Conservation (phyloP, 1,140 invertebrate species). For the Tenebrio molitor region DNA sequence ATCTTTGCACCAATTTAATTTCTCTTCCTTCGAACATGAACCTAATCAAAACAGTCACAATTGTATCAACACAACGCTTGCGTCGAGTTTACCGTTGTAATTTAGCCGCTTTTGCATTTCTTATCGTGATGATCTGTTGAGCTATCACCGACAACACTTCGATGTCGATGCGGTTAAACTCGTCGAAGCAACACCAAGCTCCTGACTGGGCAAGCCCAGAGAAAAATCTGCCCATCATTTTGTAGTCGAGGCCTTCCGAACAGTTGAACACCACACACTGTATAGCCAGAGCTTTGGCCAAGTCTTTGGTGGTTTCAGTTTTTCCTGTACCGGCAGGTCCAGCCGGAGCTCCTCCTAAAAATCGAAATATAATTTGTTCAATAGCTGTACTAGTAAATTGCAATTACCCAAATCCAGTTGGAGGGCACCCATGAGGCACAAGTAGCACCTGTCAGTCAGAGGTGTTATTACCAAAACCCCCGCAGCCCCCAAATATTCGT, state of each 20-base stretch:
- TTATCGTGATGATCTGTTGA: conserved; percentile 84
- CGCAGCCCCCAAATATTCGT: conserved; percentile 92
- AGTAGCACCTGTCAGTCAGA: conserved; percentile 88
- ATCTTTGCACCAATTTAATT: conserved; percentile 86
- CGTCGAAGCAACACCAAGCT: conserved; percentile 94
- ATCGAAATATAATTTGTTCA: neutral
- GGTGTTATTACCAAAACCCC: conserved; percentile 86
- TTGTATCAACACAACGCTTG: no score
- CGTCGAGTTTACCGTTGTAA: no score
- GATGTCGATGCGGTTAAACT: conserved; percentile 93
- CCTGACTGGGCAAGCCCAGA: conserved; percentile 89
- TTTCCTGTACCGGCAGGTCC: conserved; percentile 95
- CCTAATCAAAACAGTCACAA: no score
- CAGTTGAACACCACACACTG: conserved; percentile 95
- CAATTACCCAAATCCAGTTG: conserved; percentile 81
- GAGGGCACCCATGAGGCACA: conserved; percentile 89
- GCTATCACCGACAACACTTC: conserved; percentile 92
- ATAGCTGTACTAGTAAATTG: neutral
- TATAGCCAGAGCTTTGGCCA: conserved; percentile 88
- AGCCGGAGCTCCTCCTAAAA: conserved; percentile 82
- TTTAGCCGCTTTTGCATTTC: conserved; percentile 80
- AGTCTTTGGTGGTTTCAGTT: conserved; percentile 94
- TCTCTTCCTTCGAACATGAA: conserved; percentile 93
- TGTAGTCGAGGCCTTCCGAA: conserved; percentile 86
- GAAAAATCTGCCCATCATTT: conserved; percentile 92